phyloP scores from a whole-genome alignment of 2,888 invertebrate species.

The Mayetiola destructor region DNA sequence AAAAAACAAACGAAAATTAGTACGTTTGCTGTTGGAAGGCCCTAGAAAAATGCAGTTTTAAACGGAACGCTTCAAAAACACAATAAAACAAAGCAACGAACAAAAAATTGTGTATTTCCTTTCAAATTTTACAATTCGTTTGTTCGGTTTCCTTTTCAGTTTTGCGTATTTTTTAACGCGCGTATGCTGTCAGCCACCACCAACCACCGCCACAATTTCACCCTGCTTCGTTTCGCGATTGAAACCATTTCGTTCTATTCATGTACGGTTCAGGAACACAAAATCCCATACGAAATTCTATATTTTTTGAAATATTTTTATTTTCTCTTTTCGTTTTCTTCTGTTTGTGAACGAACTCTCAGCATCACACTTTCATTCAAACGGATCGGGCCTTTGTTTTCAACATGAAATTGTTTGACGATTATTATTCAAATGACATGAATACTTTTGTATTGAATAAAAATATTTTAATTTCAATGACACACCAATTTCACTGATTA shows the following conservation, averaged over 20 bases:
- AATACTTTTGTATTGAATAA: constrained; percentile 14
- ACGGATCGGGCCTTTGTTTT: background rate
- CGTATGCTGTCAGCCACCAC: too few relatives aligned
- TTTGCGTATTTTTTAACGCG: too few relatives aligned
- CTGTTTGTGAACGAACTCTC: background rate
- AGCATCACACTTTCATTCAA: background rate
- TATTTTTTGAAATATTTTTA: background rate
- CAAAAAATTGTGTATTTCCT: constrained; percentile 12
- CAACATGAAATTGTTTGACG: constrained; percentile 5
- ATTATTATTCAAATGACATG: constrained; percentile 8
- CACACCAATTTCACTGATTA: constrained; percentile 15
- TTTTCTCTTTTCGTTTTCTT: background rate
- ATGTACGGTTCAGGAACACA: too few relatives aligned
- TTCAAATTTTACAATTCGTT: constrained; percentile 12
- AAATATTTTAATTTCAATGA: constrained; percentile 16
- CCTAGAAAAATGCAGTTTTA: constrained; percentile 3
- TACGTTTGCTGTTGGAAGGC: background rate
- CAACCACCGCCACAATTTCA: too few relatives aligned
- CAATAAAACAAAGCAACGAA: constrained; percentile 9
- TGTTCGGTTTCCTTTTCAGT: background rate
- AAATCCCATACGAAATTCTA: background rate
- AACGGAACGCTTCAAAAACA: constrained; percentile 11
- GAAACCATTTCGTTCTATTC: constrained; percentile 6
- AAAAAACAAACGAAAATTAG: too few relatives aligned
- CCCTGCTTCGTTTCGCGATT: too few relatives aligned